Conservation (phyloP, 2,113 vertebrate species). For the Eubucco bourcierii region DNA sequence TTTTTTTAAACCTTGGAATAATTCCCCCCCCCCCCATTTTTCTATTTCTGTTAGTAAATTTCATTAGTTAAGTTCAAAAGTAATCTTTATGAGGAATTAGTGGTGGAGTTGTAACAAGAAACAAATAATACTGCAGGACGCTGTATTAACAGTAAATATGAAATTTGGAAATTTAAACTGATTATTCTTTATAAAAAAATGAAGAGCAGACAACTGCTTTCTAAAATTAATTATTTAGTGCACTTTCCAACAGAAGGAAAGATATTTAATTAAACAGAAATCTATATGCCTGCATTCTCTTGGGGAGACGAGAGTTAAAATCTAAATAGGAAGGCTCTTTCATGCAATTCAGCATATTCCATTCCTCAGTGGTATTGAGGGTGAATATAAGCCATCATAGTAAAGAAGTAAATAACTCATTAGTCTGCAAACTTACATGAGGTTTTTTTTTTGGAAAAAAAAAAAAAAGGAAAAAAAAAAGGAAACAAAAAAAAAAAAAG, state of each 20-base stretch:
- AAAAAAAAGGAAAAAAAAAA: fast-evolving
- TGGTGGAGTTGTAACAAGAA: background rate
- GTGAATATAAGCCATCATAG: background rate
- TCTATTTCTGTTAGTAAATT: background rate
- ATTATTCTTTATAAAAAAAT: background rate
- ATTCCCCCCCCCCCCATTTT: background rate
- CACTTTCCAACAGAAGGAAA: background rate
- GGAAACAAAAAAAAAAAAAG: fast-evolving
- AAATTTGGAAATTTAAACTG: background rate
- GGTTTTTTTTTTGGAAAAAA: background rate
- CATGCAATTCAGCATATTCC: background rate
- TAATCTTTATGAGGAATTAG: background rate
- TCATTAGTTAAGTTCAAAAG: background rate
- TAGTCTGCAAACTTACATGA: background rate
- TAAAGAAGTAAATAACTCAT: background rate
- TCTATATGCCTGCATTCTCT: background rate
- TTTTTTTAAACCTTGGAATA: background rate
- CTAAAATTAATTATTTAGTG: background rate
- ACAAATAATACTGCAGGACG: background rate
- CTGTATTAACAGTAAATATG: background rate
- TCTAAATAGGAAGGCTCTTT: background rate
- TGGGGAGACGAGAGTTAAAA: background rate
- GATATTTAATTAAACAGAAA: background rate
- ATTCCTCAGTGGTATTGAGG: background rate
- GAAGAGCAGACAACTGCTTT: background rate